Evolutionary conservation across 2,888 invertebrate genomes (phyloP).

Genomic region (Dicroscelio sp.): DNA sequence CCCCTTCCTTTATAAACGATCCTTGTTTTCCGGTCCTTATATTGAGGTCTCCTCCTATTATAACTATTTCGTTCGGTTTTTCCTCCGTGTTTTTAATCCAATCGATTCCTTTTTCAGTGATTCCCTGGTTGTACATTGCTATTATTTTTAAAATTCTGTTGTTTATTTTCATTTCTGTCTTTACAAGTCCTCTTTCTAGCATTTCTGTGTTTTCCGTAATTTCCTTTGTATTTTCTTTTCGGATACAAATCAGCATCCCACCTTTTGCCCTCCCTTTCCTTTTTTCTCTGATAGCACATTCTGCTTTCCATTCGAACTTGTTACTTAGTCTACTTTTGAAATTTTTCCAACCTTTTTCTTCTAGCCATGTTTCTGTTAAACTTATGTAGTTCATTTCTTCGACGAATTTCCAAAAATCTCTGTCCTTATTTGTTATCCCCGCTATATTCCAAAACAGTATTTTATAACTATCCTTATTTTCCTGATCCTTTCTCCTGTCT

Average conservation of each 20-base stretch:
- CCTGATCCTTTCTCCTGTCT: background rate
- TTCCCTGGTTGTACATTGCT: background rate
- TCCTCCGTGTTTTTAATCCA: background rate
- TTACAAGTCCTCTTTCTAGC: background rate
- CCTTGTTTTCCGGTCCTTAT: constrained; percentile 3
- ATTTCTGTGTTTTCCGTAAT: background rate
- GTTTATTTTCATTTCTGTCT: background rate
- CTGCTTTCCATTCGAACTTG: constrained; percentile 9
- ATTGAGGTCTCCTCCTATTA: constrained; percentile 21
- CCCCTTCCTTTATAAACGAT: background rate
- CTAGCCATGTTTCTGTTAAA: too few species aligned
- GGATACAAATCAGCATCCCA: background rate
- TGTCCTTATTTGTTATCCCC: constrained; percentile 12
- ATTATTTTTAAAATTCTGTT: background rate
- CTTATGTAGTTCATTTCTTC: background rate
- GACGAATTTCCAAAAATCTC: constrained; percentile 10
- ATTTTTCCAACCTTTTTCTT: too few species aligned
- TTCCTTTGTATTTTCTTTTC: background rate
- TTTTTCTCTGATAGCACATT: background rate
- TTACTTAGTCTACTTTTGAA: background rate
- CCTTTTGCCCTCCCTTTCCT: constrained; percentile 12
- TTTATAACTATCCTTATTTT: background rate
- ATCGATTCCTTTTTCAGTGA: background rate
- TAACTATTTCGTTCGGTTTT: background rate
- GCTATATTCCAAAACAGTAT: constrained; percentile 25